Evolutionary conservation across 2,113 vertebrate genomes (phyloP), one percentile per base, ranked within the genome.

Genomic region (Polypterus bichir): DNA sequence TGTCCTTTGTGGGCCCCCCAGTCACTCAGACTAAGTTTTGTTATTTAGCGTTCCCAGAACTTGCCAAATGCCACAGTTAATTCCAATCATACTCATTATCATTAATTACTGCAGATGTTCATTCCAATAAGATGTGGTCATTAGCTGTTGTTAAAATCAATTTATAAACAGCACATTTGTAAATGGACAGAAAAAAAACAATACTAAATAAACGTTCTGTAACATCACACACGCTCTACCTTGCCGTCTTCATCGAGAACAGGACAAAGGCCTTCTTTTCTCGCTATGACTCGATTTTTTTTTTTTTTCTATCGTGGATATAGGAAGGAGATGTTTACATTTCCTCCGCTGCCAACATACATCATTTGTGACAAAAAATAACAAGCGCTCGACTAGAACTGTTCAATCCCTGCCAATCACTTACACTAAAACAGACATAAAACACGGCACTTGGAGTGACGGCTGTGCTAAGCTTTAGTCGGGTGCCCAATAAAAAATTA

Each of bases 381-480:
- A 75, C 79, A 89, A 88, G 81, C 81, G 80, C 77, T 76, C 75
- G 68, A 74, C 81, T 78, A 79, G 76, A 81, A 85, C 85, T 81
- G 79, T 78, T 92, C 83, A 77, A 83, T 89, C 83, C 84, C 83
- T 88, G 89, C 87, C 88, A 91, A 86, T 91, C 89, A 90, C 54
- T 67, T 57, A 67, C 77, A 74, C 76, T 74, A 79, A 84, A 86
- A 88, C 82, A 83, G 81, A 82, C 73, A 82, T 81, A 86, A 83
- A 82, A 77, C 68, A 80, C 84, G 84, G 79, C 80, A 79, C 60
- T 67, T 61, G 27, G 67, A 77, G 72, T 76, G 76, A 88, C 79
- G 72, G 77, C 68, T 73, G 84, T n/a, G n/a, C n/a, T n/a, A n/a
- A n/a, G n/a, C n/a, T n/a, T n/a, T n/a, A n/a, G n/a, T n/a, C n/a